Evolutionary conservation across 2,797 vertebrate species (phyloP).

Genomic region (Trichosurus vulpecula): DNA sequence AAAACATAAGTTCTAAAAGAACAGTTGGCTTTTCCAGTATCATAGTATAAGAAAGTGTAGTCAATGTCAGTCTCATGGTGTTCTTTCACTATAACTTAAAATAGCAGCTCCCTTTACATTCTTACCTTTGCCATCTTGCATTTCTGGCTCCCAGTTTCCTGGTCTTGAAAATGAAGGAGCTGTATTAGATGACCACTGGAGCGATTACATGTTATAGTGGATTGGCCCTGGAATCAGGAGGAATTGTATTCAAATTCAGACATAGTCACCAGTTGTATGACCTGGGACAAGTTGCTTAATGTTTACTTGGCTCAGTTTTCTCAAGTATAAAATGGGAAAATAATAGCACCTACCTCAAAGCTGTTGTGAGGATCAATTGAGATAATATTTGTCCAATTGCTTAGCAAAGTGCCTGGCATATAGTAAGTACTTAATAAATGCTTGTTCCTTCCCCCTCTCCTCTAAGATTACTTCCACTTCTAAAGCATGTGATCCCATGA

Average conservation of each 20-base stretch:
- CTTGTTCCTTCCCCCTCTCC: neutral
- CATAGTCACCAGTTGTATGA: neutral
- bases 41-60: too few species aligned
- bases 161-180: neutral
- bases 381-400: neutral
- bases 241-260: neutral
- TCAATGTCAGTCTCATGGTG: too few species aligned
- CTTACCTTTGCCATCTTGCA: too few species aligned
- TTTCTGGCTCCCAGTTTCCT: neutral
- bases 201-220: neutral
- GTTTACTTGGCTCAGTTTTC: too few species aligned
- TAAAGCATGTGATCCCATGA: neutral
- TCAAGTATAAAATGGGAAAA: too few species aligned
- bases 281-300: too few species aligned
- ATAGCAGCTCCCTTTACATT: too few species aligned
- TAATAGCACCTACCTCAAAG: too few species aligned
- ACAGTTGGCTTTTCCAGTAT: neutral
- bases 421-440: neutral
- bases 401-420: neutral
- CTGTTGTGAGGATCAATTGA: too few species aligned
- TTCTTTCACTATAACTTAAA: too few species aligned
- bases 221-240: neutral
- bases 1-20: neutral
- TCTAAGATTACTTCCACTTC: neutral
- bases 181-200: neutral